Evolutionary conservation across 2,113 vertebrate species (phyloP).

Genomic region (Piaya cayana): DNA sequence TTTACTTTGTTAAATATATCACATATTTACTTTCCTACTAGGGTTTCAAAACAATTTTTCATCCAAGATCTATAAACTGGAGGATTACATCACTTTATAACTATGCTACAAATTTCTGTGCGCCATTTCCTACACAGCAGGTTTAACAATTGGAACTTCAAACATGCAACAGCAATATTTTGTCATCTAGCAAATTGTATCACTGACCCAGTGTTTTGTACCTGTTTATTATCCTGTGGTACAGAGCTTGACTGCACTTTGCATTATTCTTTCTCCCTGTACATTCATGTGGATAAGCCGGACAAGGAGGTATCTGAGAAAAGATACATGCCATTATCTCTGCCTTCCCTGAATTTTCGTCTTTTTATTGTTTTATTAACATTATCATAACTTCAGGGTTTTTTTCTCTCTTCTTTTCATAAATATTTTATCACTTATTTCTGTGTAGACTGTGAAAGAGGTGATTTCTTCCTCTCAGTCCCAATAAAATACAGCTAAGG

Average conservation of each 20-base stretch:
- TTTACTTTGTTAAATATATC: background rate
- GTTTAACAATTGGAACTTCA: background rate
- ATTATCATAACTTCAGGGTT: background rate
- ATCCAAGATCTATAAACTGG: background rate
- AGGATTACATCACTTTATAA: background rate
- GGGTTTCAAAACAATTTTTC: background rate
- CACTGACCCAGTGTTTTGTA: background rate
- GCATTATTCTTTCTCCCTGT: background rate
- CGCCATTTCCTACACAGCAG: background rate
- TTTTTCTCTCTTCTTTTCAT: background rate
- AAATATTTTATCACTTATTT: conserved; percentile 33
- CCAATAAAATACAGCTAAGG: background rate
- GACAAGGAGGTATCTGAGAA: background rate
- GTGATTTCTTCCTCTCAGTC: background rate
- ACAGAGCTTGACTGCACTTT: background rate
- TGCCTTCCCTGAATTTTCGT: background rate
- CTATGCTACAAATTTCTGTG: background rate
- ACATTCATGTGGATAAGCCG: background rate
- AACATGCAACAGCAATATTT: background rate
- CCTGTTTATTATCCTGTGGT: background rate
- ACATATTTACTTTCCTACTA: background rate
- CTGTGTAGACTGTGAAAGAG: background rate
- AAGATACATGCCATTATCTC: background rate
- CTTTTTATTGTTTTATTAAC: background rate
- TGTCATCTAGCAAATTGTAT: background rate